Percentiles rank a stretch among this genome's conserved stretches.
These are phyloP conservation scores for Eurytemora carolleeae DNA, from an alignment of 1,140 invertebrate species.

Conservation along the genomic window DNA sequence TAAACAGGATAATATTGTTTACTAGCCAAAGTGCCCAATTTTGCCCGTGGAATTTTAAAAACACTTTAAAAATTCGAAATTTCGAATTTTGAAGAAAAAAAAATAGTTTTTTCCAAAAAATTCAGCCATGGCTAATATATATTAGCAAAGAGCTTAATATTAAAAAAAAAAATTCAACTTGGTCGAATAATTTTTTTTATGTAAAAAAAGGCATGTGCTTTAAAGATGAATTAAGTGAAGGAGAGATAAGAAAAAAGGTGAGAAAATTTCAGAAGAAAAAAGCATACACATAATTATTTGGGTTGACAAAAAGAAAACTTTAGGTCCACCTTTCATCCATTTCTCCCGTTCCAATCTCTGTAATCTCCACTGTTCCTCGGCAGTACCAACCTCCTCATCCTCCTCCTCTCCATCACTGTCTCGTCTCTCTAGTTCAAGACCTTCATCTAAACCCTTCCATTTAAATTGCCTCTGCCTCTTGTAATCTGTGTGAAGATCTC, in stretches of 20 bases:
- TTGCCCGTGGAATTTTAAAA: too few relatives aligned
- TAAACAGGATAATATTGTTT: too few relatives aligned
- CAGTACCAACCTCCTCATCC: neutral
- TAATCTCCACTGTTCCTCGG: neutral
- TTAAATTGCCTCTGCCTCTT: neutral
- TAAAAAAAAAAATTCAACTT: too few relatives aligned
- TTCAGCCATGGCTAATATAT: too few relatives aligned
- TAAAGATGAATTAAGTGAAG: neutral
- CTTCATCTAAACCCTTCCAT: neutral
- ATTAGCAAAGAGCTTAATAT: too few relatives aligned
- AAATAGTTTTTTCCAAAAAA: too few relatives aligned
- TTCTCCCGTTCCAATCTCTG: neutral
- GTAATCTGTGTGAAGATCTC: neutral
- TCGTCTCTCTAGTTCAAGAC: neutral
- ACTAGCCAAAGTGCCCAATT: too few relatives aligned
- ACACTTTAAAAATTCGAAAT: too few relatives aligned
- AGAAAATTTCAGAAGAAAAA: neutral
- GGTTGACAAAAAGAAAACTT: too few relatives aligned
- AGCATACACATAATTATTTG: neutral
- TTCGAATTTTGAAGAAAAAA: too few relatives aligned
- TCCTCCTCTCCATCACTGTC: neutral
- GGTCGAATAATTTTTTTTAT: too few relatives aligned
- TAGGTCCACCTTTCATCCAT: neutral
- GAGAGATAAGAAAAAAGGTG: neutral
- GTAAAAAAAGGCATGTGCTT: too few relatives aligned